Percentiles rank a stretch among this genome's conserved stretches.
phyloP scores from a whole-genome alignment of 2,888 invertebrate genomes.

The Acleris cristana region DNA sequence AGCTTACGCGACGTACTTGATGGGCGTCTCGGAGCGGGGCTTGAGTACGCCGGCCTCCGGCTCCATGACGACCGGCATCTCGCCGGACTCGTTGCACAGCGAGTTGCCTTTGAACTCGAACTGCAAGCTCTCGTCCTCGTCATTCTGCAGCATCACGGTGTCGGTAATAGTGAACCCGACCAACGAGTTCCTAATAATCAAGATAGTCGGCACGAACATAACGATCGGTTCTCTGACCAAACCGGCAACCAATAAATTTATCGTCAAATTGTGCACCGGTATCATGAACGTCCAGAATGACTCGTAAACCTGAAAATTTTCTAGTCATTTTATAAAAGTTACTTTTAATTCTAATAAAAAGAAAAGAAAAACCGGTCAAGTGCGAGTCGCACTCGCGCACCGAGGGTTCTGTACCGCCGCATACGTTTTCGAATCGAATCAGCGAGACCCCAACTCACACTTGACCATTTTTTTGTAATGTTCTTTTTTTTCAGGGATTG shows the following conservation, averaged over 20 bases:
- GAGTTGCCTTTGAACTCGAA: slow-evolving; percentile 83
- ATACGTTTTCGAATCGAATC: too few species aligned
- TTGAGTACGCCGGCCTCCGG: slow-evolving; percentile 79
- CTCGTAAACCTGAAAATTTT: slow-evolving; percentile 76
- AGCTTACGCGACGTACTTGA: slow-evolving; percentile 69
- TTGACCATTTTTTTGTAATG: too few species aligned
- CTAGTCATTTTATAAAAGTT: too few species aligned
- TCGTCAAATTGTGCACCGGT: slow-evolving; percentile 79
- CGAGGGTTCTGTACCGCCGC: too few species aligned
- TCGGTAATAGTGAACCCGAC: slow-evolving; percentile 80
- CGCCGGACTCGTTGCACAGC: slow-evolving; percentile 79
- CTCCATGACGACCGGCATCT: slow-evolving; percentile 75
- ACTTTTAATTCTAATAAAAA: too few species aligned
- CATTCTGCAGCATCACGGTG: slow-evolving; percentile 77
- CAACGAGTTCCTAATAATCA: slow-evolving; percentile 85
- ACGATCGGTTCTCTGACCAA: slow-evolving; percentile 86
- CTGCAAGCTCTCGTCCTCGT: slow-evolving; percentile 76
- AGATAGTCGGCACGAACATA: slow-evolving; percentile 82
- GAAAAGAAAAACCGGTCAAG: too few species aligned
- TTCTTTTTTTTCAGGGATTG: too few species aligned
- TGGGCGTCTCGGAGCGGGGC: slow-evolving; percentile 72
- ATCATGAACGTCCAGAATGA: slow-evolving; percentile 87
- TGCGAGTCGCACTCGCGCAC: too few species aligned
- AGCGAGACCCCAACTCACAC: too few species aligned
- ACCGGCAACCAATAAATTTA: slow-evolving; percentile 85